Percentiles rank a stretch among this genome's conserved stretches.
phyloP scores from a whole-genome alignment of 2,888 invertebrate species.

The Penaeus monodon region DNA sequence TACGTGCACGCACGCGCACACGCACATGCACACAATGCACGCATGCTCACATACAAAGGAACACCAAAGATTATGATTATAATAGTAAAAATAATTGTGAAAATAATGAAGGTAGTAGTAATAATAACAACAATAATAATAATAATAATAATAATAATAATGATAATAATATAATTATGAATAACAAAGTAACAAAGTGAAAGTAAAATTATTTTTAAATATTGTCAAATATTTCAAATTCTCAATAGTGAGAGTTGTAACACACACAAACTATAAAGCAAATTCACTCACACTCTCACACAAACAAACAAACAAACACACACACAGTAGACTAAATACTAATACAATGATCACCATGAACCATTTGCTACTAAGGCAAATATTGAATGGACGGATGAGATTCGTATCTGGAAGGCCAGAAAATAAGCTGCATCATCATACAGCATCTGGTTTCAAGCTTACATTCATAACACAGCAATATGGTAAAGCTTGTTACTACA shows the following conservation, averaged over 20 bases:
- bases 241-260: too few relatives aligned
- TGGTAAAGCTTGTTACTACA: too few relatives aligned
- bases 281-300: too few relatives aligned
- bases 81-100: not conserved
- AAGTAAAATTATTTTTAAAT: too few relatives aligned
- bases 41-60: not conserved
- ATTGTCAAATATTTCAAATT: not conserved
- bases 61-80: not conserved
- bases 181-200: too few relatives aligned
- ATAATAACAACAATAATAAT: not conserved
- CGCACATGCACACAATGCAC: not conserved
- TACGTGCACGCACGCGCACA: not conserved
- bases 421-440: not conserved
- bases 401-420: constrained; percentile 33
- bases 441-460: constrained; percentile 3
- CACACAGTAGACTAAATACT: too few relatives aligned
- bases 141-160: not conserved
- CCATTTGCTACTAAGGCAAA: constrained; percentile 39
- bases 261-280: too few relatives aligned
- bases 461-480: too few relatives aligned
- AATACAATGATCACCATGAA: constrained; percentile 10
- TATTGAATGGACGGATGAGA: constrained; percentile 48
- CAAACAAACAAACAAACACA: too few relatives aligned
- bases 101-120: not conserved
- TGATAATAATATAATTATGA: not conserved